phyloP scores from a whole-genome alignment of 2,888 invertebrate species.

The Euplagia quadripunctaria region DNA sequence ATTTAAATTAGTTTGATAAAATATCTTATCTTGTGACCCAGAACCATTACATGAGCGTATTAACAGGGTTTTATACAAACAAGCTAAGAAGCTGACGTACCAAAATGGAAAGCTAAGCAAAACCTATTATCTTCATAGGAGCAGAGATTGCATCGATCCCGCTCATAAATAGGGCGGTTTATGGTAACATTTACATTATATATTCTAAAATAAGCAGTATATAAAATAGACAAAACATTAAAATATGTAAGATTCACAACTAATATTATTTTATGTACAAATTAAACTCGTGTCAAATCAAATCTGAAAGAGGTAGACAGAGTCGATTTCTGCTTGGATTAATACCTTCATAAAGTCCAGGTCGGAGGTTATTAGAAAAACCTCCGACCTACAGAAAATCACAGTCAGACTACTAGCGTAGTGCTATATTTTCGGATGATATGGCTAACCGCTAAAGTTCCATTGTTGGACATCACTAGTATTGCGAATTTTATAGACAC shows the following conservation, averaged over 20 bases:
- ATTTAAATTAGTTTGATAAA: conserved; percentile 14
- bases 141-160: conserved; percentile 66
- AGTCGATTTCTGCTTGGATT: not conserved
- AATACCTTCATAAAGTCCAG: too few relatives aligned
- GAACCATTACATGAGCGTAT: conserved; percentile 49
- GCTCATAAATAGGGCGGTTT: conserved; percentile 63
- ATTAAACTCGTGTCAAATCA: not conserved
- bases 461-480: too few relatives aligned
- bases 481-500: too few relatives aligned
- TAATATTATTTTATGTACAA: not conserved
- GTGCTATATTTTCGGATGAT: too few relatives aligned
- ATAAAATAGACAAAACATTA: not conserved
- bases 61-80: conserved; percentile 65
- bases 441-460: too few relatives aligned
- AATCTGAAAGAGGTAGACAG: not conserved
- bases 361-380: too few relatives aligned
- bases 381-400: too few relatives aligned
- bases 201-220: conserved; percentile 26
- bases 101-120: conserved; percentile 67
- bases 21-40: conserved; percentile 26
- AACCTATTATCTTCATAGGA: conserved; percentile 63
- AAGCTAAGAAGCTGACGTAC: conserved; percentile 64
- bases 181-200: conserved; percentile 42
- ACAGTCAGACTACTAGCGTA: too few relatives aligned
- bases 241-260: not conserved